Percentiles rank a stretch among this genome's conserved stretches.
Evolutionary conservation across 2,888 invertebrate species (phyloP).

Genomic region (Epirrhoe tristata): DNA sequence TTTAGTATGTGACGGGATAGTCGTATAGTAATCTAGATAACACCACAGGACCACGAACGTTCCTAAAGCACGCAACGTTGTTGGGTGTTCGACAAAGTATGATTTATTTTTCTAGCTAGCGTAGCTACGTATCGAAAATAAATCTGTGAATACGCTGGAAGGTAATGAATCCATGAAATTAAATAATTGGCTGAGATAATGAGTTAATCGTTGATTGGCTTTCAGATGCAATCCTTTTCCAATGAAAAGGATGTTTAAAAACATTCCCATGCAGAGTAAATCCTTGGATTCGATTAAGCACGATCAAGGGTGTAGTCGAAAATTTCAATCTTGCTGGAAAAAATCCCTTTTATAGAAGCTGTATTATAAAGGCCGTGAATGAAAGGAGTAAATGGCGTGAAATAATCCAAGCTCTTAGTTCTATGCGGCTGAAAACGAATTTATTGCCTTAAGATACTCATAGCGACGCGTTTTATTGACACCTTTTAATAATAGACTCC

Average conservation of each 20-base stretch:
- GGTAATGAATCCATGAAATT: background rate
- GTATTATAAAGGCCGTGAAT: slow-evolving; percentile 78
- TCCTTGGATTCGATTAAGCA: slow-evolving; percentile 65
- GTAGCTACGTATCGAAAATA: background rate
- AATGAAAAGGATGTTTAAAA: slow-evolving; percentile 11
- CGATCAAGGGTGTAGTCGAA: slow-evolving; percentile 65
- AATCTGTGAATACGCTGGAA: background rate
- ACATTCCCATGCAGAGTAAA: slow-evolving; percentile 46
- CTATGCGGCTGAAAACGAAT: slow-evolving; percentile 80
- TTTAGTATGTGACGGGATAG: slow-evolving; percentile 6
- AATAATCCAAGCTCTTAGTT: slow-evolving; percentile 84
- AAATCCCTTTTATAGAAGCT: slow-evolving; percentile 73
- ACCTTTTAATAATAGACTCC: slow-evolving; percentile 60
- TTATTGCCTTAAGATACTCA: slow-evolving; percentile 77
- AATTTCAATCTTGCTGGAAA: slow-evolving; percentile 71
- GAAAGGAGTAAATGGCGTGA: slow-evolving; percentile 83
- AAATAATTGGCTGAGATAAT: slow-evolving; percentile 2
- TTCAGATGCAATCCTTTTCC: slow-evolving; percentile 21
- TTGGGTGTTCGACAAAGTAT: background rate
- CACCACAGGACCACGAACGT: background rate
- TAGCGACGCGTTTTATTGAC: slow-evolving; percentile 72
- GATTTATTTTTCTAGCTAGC: background rate
- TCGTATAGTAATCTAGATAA: slow-evolving; percentile 4
- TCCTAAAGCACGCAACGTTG: background rate
- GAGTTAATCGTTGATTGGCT: slow-evolving; percentile 22